Conservation (phyloP, 2,888 invertebrate species). For the Cheilosia scutellata region DNA sequence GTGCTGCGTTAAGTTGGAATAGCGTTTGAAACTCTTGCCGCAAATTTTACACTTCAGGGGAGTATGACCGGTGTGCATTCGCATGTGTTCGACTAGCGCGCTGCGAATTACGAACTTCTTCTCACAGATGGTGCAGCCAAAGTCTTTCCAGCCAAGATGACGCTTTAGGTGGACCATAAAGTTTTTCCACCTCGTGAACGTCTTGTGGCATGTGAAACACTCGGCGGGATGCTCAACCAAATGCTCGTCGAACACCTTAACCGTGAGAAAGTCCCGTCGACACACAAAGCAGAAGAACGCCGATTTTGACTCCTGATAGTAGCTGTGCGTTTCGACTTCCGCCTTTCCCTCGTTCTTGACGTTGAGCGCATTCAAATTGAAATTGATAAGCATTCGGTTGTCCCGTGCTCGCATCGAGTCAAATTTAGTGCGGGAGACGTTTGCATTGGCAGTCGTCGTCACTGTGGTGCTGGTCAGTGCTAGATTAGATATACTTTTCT, state of each 20-base stretch:
- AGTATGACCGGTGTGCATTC: slow-evolving; percentile 92
- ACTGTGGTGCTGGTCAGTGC: slow-evolving; percentile 37
- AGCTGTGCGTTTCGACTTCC: slow-evolving; percentile 81
- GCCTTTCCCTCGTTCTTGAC: slow-evolving; percentile 81
- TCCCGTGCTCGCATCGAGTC: slow-evolving; percentile 82
- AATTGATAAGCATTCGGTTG: slow-evolving; percentile 83
- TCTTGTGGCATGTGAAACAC: slow-evolving; percentile 92
- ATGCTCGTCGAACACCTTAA: slow-evolving; percentile 89
- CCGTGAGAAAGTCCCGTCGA: slow-evolving; percentile 88
- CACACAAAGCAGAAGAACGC: slow-evolving; percentile 86
- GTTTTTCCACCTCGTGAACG: slow-evolving; percentile 90
- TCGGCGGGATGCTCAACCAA: slow-evolving; percentile 92
- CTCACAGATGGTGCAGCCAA: slow-evolving; percentile 90
- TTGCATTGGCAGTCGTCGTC: slow-evolving; percentile 25
- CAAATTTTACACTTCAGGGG: slow-evolving; percentile 93
- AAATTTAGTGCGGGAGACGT: slow-evolving; percentile 76
- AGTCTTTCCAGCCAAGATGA: slow-evolving; percentile 91
- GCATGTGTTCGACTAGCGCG: slow-evolving; percentile 92
- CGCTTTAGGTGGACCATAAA: slow-evolving; percentile 91
- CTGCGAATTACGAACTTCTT: slow-evolving; percentile 93
- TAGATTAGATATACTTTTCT: slow-evolving; percentile 46
- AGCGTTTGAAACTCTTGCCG: slow-evolving; percentile 91
- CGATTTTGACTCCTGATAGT: slow-evolving; percentile 81
- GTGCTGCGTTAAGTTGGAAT: slow-evolving; percentile 94
- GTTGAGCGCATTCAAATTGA: slow-evolving; percentile 82